Percentiles rank a stretch among this genome's conserved stretches.
phyloP scores from a whole-genome alignment of 2,888 invertebrate species.

The Troides helena region DNA sequence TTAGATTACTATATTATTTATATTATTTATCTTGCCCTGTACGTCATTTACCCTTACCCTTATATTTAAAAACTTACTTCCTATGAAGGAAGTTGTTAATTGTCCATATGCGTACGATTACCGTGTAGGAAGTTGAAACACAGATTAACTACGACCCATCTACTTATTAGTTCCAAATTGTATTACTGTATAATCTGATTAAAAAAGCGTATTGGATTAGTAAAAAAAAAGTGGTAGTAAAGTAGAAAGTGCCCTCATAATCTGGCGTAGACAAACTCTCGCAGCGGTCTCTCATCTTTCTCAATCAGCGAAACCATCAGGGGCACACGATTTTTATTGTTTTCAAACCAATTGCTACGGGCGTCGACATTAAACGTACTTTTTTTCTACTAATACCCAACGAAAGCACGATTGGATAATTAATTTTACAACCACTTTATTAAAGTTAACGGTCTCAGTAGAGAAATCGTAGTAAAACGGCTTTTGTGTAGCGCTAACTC shows the following conservation, averaged over 20 bases:
- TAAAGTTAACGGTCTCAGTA: conserved; percentile 58
- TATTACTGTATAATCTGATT: background rate
- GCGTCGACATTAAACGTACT: conserved; percentile 39
- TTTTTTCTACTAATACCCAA: conserved; percentile 46
- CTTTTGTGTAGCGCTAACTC: conserved; percentile 43
- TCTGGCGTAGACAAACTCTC: conserved; percentile 63
- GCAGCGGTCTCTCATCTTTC: conserved; percentile 71
- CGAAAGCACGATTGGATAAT: conserved; percentile 57
- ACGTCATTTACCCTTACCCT: too few relatives aligned
- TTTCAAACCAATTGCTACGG: conserved; percentile 67
- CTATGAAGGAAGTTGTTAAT: too few relatives aligned
- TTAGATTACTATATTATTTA: too few relatives aligned
- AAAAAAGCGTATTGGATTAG: conserved; percentile 30
- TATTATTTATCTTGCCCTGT: too few relatives aligned
- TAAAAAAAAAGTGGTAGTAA: conserved; percentile 38
- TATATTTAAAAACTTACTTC: too few relatives aligned
- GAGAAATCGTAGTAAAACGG: conserved; percentile 53
- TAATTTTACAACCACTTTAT: conserved; percentile 75
- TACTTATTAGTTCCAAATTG: too few relatives aligned
- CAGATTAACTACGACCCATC: too few relatives aligned
- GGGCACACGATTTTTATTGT: conserved; percentile 74
- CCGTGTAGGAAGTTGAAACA: too few relatives aligned
- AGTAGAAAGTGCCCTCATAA: conserved; percentile 56
- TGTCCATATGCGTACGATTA: too few relatives aligned
- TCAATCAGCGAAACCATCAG: conserved; percentile 71